phyloP scores from a whole-genome alignment of 2,797 vertebrate genomes.

The Urophycis tenuis region DNA sequence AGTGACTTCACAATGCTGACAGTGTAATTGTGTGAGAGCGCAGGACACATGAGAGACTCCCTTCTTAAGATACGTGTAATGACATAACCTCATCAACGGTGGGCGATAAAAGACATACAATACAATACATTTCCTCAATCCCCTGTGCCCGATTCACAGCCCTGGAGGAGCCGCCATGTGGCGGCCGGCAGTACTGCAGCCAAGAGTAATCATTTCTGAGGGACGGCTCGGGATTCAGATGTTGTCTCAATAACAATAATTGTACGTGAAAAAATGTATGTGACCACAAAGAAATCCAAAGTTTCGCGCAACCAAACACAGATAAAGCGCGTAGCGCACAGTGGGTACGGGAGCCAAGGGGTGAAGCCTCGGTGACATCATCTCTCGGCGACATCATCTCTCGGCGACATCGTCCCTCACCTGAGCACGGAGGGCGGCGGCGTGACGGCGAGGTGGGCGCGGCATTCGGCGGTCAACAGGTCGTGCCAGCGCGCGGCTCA shows the following conservation, averaged over 20 bases:
- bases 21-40: not conserved
- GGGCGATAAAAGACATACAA: slow-evolving; percentile 3
- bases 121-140: not conserved
- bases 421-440: slow-evolving; percentile 70
- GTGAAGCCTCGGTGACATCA: too few species aligned
- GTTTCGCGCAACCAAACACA: too few species aligned
- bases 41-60: not conserved
- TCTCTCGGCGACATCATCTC: not conserved
- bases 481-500: slow-evolving; percentile 72
- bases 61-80: not conserved
- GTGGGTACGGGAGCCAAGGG: too few species aligned
- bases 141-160: slow-evolving; percentile 17
- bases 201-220: not conserved
- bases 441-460: slow-evolving; percentile 59
- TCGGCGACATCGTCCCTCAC: slow-evolving; percentile 54
- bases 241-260: too few species aligned
- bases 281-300: not conserved
- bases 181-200: slow-evolving; percentile 35
- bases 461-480: slow-evolving; percentile 65
- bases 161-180: slow-evolving; percentile 49
- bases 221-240: not conserved
- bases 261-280: not conserved
- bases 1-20: not conserved
- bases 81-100: not conserved
- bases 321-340: too few species aligned